Conservation (phyloP, 2,797 vertebrate species). For the Danio tinwini region DNA sequence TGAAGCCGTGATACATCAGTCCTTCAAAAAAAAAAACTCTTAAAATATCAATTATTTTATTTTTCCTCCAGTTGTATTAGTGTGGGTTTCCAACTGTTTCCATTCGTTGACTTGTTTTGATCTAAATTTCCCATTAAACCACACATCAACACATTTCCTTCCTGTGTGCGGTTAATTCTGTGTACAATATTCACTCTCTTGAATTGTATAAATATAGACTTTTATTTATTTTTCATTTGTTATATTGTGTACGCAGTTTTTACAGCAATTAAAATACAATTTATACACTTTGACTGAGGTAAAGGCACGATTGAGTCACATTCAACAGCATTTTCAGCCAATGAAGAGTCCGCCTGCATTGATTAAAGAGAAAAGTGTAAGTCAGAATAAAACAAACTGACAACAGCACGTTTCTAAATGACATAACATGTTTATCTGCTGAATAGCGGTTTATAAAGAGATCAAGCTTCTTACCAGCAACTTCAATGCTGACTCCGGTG, state of each 20-base stretch:
- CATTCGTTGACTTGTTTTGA: conserved; percentile 24
- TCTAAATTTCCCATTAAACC: conserved; percentile 59
- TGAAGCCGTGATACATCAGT: no score
- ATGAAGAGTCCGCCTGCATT: conserved; percentile 80
- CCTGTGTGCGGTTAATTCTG: conserved; percentile 35
- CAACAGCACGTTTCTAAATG: not conserved
- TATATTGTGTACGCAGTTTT: conserved; percentile 13
- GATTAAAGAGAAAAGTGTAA: not conserved
- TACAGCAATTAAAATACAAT: conserved; percentile 12
- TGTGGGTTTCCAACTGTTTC: not conserved
- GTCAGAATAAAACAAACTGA: not conserved
- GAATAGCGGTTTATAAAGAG: not conserved
- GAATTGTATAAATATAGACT: conserved; percentile 15
- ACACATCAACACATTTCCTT: conserved; percentile 54
- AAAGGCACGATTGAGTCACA: conserved; percentile 38
- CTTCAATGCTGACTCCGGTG: conserved; percentile 87
- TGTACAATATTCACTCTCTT: not conserved
- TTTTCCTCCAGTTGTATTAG: not conserved
- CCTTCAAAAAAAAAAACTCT: no score
- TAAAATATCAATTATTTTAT: no score
- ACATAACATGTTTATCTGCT: conserved; percentile 1
- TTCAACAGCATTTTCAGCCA: conserved; percentile 65
- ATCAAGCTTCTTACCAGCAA: conserved; percentile 77
- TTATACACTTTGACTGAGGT: not conserved
- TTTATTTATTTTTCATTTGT: conserved; percentile 7